Percentiles rank a stretch among this genome's conserved stretches.
Conservation (phyloP, 2,113 vertebrate species). For the Andinoacara biseriatus region DNA sequence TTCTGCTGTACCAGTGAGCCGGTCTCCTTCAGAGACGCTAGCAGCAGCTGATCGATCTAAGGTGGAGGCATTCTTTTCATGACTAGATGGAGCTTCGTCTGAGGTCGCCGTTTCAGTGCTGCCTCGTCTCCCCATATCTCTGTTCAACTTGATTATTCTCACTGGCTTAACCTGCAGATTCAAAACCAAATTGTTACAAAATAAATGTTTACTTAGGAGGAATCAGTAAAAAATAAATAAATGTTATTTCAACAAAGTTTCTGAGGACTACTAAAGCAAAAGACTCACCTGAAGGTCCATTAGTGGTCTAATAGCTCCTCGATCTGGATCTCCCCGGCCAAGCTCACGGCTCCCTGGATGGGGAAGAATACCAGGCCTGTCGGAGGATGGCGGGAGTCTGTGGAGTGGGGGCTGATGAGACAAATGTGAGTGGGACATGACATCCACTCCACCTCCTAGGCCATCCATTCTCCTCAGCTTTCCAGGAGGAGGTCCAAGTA, state of each 20-base stretch:
- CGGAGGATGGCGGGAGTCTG: conserved; percentile 46
- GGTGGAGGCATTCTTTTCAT: conserved; percentile 48
- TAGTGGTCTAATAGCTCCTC: conserved; percentile 65
- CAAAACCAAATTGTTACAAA: neutral
- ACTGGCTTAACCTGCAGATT: conserved; percentile 62
- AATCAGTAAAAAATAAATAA: neutral
- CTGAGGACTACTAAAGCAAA: neutral
- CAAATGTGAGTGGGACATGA: conserved; percentile 49
- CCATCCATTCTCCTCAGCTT: conserved; percentile 70
- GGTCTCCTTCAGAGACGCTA: conserved; percentile 37
- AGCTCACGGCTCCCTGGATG: conserved; percentile 58
- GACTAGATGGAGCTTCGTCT: conserved; percentile 29
- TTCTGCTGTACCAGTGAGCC: conserved; percentile 40
- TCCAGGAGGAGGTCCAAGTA: conserved; percentile 68
- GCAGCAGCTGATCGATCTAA: conserved; percentile 50
- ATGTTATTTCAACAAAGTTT: accelerated
- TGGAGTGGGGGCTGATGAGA: conserved; percentile 61
- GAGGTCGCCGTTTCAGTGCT: conserved; percentile 39
- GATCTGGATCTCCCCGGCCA: conserved; percentile 55
- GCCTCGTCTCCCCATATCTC: conserved; percentile 69
- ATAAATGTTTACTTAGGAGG: neutral
- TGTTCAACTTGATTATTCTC: conserved; percentile 73
- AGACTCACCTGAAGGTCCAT: conserved; percentile 72
- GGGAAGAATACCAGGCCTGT: conserved; percentile 57
- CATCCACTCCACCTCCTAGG: conserved; percentile 28